Percentiles rank a stretch among this genome's conserved stretches.
These are phyloP conservation scores for Calliopum simillimum DNA, from an alignment of 2,888 invertebrate genomes.

Conservation along the genomic window DNA sequence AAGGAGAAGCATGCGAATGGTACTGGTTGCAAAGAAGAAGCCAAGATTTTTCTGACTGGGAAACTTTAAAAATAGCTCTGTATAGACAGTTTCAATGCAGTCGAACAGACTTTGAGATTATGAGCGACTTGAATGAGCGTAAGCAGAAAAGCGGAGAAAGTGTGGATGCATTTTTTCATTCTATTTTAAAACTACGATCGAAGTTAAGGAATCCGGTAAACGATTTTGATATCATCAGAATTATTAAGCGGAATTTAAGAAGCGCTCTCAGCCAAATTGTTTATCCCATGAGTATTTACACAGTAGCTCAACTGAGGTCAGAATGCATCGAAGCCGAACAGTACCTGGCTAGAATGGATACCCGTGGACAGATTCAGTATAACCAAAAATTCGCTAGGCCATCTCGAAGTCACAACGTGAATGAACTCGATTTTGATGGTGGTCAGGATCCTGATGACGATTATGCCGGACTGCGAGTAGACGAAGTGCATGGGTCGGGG, in stretches of 20 bases:
- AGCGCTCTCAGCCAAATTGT: background rate
- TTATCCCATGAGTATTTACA: background rate
- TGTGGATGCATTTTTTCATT: background rate
- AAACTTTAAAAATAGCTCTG: background rate
- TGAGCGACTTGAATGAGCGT: background rate
- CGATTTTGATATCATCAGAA: background rate
- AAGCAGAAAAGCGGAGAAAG: background rate
- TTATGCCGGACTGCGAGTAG: too few species aligned
- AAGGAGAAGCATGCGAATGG: background rate
- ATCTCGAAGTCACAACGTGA: too few species aligned
- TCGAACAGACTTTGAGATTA: slow-evolving; percentile 5
- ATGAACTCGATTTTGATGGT: too few species aligned
- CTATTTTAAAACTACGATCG: background rate
- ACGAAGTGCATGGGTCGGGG: too few species aligned
- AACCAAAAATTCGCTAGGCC: too few species aligned
- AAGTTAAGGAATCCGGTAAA: background rate
- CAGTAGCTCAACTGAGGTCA: background rate
- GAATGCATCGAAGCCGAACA: background rate
- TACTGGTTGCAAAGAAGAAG: background rate
- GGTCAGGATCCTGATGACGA: too few species aligned
- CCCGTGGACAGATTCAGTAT: too few species aligned
- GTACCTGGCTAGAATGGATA: too few species aligned
- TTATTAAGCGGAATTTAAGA: background rate
- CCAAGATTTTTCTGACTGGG: background rate
- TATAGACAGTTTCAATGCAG: background rate